A percentile compares a stretch with the other conserved stretches of the same genome.
Evolutionary conservation across 2,113 vertebrate genomes (phyloP).

Genomic region (cattle (Bos taurus)): DNA sequence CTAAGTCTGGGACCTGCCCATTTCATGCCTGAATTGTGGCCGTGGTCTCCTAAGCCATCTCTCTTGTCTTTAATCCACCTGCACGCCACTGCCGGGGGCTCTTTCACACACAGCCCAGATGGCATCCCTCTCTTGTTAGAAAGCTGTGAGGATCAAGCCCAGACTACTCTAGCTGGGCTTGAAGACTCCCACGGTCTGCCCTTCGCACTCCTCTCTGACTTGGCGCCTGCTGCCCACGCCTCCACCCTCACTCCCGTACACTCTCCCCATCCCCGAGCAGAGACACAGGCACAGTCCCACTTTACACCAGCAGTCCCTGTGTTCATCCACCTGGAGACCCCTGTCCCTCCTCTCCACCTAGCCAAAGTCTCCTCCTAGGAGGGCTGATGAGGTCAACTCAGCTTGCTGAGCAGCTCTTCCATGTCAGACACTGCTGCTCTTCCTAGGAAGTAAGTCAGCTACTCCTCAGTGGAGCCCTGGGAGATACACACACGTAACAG

Average conservation of each 20-base stretch:
- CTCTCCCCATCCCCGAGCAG: not conserved
- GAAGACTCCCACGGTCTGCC: fast-evolving
- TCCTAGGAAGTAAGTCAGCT: not conserved
- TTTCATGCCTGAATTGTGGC: not conserved
- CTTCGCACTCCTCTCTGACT: not conserved
- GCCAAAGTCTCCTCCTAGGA: not conserved
- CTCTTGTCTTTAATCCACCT: not conserved
- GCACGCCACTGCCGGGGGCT: not conserved
- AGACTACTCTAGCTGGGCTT: not conserved
- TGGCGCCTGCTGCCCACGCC: not conserved
- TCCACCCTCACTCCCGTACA: fast-evolving
- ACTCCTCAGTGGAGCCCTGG: not conserved
- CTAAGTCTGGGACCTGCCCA: too few relatives aligned
- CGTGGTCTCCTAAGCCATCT: not conserved
- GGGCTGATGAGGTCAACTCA: not conserved
- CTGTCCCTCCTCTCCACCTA: not conserved
- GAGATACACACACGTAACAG: not conserved
- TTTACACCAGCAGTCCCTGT: not conserved
- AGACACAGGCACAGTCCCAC: not conserved
- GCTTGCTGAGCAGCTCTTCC: not conserved
- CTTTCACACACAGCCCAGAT: not conserved
- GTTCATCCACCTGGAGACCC: not conserved
- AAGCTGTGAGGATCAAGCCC: not conserved
- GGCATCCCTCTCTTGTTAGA: not conserved
- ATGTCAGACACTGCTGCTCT: not conserved